A percentile compares a stretch with the other conserved stretches of the same genome.
These are phyloP conservation scores for Linhomoeus sp. DNA, from an alignment of 2,888 invertebrate species.

Conservation along the genomic window DNA sequence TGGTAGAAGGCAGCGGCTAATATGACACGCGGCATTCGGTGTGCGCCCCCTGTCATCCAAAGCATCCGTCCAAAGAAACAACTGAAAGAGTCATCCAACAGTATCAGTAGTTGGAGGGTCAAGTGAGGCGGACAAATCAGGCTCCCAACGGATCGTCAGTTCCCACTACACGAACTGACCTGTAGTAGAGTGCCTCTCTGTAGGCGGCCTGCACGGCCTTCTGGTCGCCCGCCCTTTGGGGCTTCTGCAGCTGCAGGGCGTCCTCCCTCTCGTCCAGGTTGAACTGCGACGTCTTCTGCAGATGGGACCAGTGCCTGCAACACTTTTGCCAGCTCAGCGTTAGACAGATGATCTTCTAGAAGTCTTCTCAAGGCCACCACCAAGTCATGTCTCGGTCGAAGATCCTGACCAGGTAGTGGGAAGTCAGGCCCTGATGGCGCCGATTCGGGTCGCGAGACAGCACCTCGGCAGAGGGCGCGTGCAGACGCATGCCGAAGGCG, in stretches of 20 bases:
- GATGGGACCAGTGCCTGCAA: background rate
- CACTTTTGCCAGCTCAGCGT: no score
- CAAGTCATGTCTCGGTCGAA: background rate
- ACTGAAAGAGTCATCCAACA: no score
- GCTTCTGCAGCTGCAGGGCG: background rate
- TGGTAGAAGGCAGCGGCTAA: no score
- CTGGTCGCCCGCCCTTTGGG: background rate
- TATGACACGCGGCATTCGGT: no score
- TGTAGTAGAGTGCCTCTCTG: background rate
- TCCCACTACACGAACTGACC: background rate
- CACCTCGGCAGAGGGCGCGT: background rate
- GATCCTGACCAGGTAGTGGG: background rate
- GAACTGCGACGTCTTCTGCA: background rate
- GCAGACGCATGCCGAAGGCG: background rate
- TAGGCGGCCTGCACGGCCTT: background rate
- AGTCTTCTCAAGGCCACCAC: background rate
- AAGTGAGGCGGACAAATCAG: no score
- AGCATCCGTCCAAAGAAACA: no score
- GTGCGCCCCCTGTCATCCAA: no score
- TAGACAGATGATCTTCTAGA: background rate
- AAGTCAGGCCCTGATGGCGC: background rate
- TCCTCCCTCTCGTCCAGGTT: background rate
- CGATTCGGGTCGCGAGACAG: background rate
- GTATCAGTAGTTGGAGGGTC: no score
- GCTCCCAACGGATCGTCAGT: no score